A percentile compares a stretch with the other conserved stretches of the same genome.
These are phyloP conservation scores for Papilio gigon DNA, from an alignment of 2,888 invertebrate species.

Conservation along the genomic window DNA sequence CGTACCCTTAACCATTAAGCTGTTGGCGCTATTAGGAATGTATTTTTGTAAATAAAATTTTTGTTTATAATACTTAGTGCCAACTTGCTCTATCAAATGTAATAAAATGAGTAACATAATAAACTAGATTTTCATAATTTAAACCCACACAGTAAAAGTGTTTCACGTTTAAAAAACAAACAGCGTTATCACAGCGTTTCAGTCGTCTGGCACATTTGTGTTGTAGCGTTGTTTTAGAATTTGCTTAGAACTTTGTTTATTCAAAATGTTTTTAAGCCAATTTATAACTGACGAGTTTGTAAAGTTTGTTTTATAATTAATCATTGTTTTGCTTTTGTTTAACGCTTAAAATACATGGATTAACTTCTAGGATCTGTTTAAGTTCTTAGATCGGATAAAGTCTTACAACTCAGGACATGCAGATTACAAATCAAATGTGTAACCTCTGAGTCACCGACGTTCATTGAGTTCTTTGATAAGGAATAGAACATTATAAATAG, in stretches of 20 bases:
- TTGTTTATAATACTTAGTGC: not conserved
- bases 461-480: too few relatives aligned
- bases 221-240: conserved; percentile 5
- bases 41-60: too few relatives aligned
- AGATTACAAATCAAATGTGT: too few relatives aligned
- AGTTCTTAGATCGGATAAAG: too few relatives aligned
- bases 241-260: conserved; percentile 8
- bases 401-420: too few relatives aligned
- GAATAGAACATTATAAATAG: too few relatives aligned
- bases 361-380: not conserved
- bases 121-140: conserved; percentile 10
- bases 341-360: not conserved
- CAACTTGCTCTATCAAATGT: not conserved
- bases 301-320: not conserved
- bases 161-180: conserved; percentile 14
- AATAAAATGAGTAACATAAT: not conserved
- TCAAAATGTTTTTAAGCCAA: not conserved
- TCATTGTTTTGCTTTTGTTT: not conserved
- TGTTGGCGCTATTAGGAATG: too few relatives aligned
- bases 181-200: conserved; percentile 12
- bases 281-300: not conserved
- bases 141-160: not conserved
- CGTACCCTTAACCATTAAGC: too few relatives aligned
- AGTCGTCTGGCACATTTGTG: conserved; percentile 13
- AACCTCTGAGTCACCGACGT: too few relatives aligned